These are phyloP conservation scores for Morpho helenor DNA, from an alignment of 2,888 invertebrate genomes.

Conservation along the genomic window DNA sequence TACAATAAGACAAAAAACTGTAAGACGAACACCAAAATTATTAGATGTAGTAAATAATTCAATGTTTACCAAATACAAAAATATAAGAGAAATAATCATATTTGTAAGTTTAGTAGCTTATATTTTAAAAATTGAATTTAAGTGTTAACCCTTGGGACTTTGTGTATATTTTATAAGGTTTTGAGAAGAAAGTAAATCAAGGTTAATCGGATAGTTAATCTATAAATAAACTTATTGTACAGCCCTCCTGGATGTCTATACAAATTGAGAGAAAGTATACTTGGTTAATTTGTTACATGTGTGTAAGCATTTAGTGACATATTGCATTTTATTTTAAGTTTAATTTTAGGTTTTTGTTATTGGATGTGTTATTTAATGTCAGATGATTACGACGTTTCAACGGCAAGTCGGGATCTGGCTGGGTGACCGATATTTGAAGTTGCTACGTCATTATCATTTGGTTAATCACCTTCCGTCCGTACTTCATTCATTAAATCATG, in stretches of 20 bases:
- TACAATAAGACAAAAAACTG: conserved; percentile 8
- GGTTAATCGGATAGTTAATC: background rate
- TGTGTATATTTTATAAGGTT: too few species aligned
- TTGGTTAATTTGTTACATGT: background rate
- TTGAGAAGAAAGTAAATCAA: background rate
- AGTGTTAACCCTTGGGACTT: too few species aligned
- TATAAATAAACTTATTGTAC: background rate
- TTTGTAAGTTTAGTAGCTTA: background rate
- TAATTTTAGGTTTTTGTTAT: too few species aligned
- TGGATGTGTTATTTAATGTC: too few species aligned
- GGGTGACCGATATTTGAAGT: too few species aligned
- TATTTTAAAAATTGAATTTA: background rate
- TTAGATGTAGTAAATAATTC: conserved; percentile 9
- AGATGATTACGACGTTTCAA: background rate
- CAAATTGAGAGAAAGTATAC: conserved; percentile 18
- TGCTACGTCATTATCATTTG: too few species aligned
- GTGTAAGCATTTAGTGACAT: too few species aligned
- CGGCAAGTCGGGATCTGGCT: too few species aligned
- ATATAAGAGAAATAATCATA: background rate
- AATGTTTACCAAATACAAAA: background rate
- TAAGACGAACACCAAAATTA: conserved; percentile 19
- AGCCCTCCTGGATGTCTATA: background rate
- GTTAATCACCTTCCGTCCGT: too few species aligned
- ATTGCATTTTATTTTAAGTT: too few species aligned
- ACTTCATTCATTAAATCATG: too few species aligned